phyloP scores from a whole-genome alignment of 2,797 vertebrate genomes.

The Periophthalmus magnuspinnatus region DNA sequence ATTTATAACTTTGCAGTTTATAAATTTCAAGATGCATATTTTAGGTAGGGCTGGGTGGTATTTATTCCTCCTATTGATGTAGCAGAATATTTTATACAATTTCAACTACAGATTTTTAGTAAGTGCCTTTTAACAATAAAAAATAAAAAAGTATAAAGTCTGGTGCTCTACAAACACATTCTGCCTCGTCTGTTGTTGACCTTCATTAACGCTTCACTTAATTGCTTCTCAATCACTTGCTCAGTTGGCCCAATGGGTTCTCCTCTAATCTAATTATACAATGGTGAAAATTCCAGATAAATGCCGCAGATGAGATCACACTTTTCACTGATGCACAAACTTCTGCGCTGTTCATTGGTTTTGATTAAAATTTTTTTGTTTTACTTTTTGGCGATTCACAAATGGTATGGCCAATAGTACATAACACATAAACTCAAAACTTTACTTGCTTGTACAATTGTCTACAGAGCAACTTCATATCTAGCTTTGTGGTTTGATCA shows the following conservation, averaged over 20 bases:
- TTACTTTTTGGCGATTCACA: no score
- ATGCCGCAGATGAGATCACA: background rate
- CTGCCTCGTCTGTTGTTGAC: background rate
- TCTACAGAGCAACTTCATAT: background rate
- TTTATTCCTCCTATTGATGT: background rate
- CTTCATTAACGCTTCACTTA: background rate
- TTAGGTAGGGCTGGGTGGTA: background rate
- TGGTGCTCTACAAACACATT: background rate
- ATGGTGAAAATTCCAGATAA: background rate
- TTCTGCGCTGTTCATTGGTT: conserved; percentile 34
- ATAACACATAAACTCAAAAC: no score
- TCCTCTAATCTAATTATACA: background rate
- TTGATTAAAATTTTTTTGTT: conserved; percentile 16
- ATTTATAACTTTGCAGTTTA: background rate
- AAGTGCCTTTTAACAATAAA: background rate
- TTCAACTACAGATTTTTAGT: background rate
- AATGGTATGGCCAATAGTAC: no score
- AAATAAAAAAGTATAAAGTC: background rate
- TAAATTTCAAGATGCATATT: background rate
- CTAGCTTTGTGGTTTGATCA: conserved; percentile 1
- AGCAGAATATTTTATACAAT: no score
- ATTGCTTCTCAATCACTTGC: background rate
- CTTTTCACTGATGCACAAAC: conserved; percentile 10
- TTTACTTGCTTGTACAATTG: no score
- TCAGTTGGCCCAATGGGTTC: background rate